Base-by-base conservation (phyloP, 2,888 invertebrate genomes). In the Plagiodera versicolora region DNA sequence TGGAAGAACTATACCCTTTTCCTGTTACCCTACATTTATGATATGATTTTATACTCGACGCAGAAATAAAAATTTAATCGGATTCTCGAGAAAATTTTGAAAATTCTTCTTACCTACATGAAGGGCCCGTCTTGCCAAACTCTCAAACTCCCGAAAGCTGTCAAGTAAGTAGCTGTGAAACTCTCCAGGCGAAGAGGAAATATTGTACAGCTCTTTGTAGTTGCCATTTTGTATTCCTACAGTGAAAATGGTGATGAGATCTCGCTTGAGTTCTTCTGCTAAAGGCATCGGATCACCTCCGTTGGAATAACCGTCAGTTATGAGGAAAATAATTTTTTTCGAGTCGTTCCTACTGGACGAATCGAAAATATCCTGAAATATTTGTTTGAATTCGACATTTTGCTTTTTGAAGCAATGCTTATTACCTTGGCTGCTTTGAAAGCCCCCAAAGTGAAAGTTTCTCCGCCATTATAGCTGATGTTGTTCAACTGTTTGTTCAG, bases 231-330 rank as follows among this genome's bases (percentile, higher is more conserved):
- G 80, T 56, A 89, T 88, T 1, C 88, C 84, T 56, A 83, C 81
- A 0, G 85, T 85, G 64, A 85, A 85, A 56, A 86, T 82, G 1
- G 80, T 82, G 0, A 83, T 81, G 32, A 83, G 81, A 30, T 82
- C 79, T 66, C 84, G 83, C 70, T 86, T 85, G 3, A 89, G 75
- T 44, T 82, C 77, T 46, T 80, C 79, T 0, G 89, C 87, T 1
- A 85, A 80, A 0, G 86, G 84, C 8, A 85, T 78, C 0, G 89
- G 89, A 78, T 88, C 85, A 0, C 86, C 87, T 1, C 87, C 88
- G 74, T 88, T 89, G 5, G 88, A 88, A 73, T 86, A 89, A 11
- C 89, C 89, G 71, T 89, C 89, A 0, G 89, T 89, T 65, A 89
- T 84, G 2, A 89, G 77, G 70, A 89, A 88, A 9, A 89, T 80